Evolutionary conservation across 2,113 vertebrate genomes (phyloP), one percentile per base, ranked within the genome.

Genomic region (Charina bottae): DNA sequence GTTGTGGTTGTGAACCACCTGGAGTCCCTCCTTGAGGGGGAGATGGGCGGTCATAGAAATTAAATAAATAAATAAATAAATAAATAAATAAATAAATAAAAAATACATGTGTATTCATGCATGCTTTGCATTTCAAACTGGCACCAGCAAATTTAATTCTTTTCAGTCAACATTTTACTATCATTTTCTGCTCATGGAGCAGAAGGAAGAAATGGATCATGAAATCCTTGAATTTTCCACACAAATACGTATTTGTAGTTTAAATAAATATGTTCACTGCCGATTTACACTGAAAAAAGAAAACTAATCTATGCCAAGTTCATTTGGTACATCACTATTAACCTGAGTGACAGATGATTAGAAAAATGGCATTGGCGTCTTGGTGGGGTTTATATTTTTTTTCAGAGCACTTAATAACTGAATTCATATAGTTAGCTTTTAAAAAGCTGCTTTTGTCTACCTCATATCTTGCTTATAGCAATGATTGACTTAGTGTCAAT

Each of bases 311-410:
- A 97, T 97, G 97, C 97, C 96, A 92, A 97, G 94, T 95, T 96
- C 95, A 97, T 97, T 97, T 98, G 55, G 96, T 96, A 97, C 93
- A 88, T 96, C 95, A 96, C 96, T 97, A 97, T 97, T 97, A 97
- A 97, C 96, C 97, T 95, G 90, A 95, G 94, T 93, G 94, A 93
- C 91, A 78, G 94, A 68, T 94, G 95, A 95, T 96, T 95, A 95
- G 96, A 96, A 96, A 95, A 96, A 95, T 93, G 93, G 92, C 91
- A 95, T 97, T 95, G 97, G 96, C 96, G 97, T n/a, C 95, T 28
- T 58, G 91, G 93, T 0, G 90, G 95, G 96, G 96, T 97, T 97
- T 96, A 94, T 97, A 93, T 96, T 92, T 96, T 93, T 96, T 97
- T 95, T 97, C 96, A 94, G 93, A 92, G 91, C 96, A 97, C 97